Base-by-base conservation (phyloP, 2,888 invertebrate genomes). In the Clitarchus hookeri region DNA sequence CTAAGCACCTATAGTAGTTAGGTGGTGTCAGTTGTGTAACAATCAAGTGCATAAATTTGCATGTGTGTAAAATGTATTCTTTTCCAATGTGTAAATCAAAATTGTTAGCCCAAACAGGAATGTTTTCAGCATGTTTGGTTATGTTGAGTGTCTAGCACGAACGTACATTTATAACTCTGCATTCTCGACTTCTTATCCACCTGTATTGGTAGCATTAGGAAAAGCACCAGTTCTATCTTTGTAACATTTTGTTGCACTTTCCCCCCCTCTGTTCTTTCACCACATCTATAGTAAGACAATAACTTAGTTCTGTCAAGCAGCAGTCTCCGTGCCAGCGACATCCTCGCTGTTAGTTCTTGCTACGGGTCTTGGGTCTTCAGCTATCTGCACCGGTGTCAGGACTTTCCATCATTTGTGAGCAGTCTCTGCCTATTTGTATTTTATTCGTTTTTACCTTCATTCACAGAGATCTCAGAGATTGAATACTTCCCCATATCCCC, bases 401-500 rank as follows among this genome's bases (percentile, higher is more conserved):
- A 65, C 65, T 19, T 65, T n/a, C 13, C 65, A 65, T 65, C 65
- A 65, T 65, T n/a, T 65, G 8, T 16, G 11, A n/a, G 23, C n/a
- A 19, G 8, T 65, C 8, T 1, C 11, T n/a, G n/a, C n/a, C 65
- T 65, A n/a, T 19, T 19, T 65, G 8, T 85, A 36, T 86, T 84
- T 87, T 79, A 86, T 84, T 87, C 86, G 54, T n/a, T 84, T 85
- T 86, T 85, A 54, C 85, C 53, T 85, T 86, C 53, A 77, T 85
- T 54, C 94, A 92, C 95, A 96, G 96, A 96, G 93, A 94, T 95
- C 90, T 92, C 95, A 90, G 95, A 95, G 92, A 95, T 96, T 91
- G 96, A 96, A 93, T 96, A 96, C 91, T 95, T 96, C 91, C 96
- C 96, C 90, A 95, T 96, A 90, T 95, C 96, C 88, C 95, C 96